Evolutionary conservation across 2,888 invertebrate genomes (phyloP), one percentile per base, ranked within the genome.

Genomic region (Euplexia lucipara): DNA sequence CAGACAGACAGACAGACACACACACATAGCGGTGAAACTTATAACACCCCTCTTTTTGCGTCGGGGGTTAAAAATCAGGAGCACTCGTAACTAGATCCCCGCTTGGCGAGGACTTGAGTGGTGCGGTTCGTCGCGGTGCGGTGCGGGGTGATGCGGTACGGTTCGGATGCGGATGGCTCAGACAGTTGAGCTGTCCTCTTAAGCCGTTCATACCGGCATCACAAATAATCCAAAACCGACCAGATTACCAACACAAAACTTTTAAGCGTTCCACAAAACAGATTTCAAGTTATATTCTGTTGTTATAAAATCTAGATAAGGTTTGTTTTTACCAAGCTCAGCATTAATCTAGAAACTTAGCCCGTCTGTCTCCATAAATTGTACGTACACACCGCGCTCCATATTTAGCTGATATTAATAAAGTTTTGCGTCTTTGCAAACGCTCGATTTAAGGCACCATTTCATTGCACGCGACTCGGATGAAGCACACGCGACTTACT

Each of bases 331-430:
- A 58, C 64, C 22, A 18, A 52, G 44, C 63, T 57, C n/a, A 35
- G 48, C 56, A 68, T 78, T 63, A 69, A 60, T 60, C 45, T 51
- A 48, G 32, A 58, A 74, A 61, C 57, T 69, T 30, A 32, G 51
- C 57, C 35, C 42, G 48, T 57, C 35, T 63, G 53, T 75, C 49
- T 58, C 53, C 41, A 63, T 63, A 44, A 62, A 49, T 42, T 41
- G 16, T 45, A 39, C 26, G 9, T 30, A 39, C 41, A 34, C 42
- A 20, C 8, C 16, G 52, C 49, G 45, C 41, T 52, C 39, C 52
- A 63, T 76, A 72, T 63, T 70, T 70, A 54, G 26, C 37, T 54
- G 58, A 58, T 72, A 70, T 70, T 57, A 62, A 57, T 72, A 75
- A 58, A 58, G 41, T 75, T 70, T 51, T 30, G 53, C 49, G 26